These are phyloP conservation scores for Cyclina sinensis DNA, from an alignment of 1,140 invertebrate genomes.

Conservation along the genomic window DNA sequence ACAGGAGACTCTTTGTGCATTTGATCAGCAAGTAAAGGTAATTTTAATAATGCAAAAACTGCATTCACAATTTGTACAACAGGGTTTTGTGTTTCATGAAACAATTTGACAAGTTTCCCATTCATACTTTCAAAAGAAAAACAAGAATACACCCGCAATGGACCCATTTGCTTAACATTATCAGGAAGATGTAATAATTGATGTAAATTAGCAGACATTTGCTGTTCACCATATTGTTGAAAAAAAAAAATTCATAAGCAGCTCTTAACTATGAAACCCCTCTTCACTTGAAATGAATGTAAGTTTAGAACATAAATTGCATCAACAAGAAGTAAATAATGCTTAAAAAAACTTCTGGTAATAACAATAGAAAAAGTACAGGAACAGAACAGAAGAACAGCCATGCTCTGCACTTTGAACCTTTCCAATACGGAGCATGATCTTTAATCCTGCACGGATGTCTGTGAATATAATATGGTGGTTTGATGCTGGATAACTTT, in stretches of 20 bases:
- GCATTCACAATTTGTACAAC: constrained; percentile 58
- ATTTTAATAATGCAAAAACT: too few relatives aligned
- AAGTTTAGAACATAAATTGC: constrained; percentile 55
- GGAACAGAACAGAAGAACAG: constrained; percentile 47
- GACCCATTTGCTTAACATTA: constrained; percentile 41
- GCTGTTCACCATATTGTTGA: constrained; percentile 45
- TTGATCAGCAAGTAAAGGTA: too few relatives aligned
- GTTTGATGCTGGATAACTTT: neutral
- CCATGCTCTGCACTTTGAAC: constrained; percentile 52
- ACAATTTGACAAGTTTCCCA: constrained; percentile 49
- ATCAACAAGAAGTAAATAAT: constrained; percentile 46
- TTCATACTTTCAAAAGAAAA: constrained; percentile 60
- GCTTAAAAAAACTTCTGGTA: constrained; percentile 1
- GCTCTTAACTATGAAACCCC: constrained; percentile 27
- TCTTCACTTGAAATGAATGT: constrained; percentile 7
- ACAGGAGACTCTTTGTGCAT: too few relatives aligned
- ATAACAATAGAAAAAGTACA: constrained; percentile 34
- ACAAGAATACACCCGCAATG: constrained; percentile 58
- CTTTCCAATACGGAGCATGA: constrained; percentile 50
- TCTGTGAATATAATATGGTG: constrained; percentile 46
- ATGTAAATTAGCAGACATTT: constrained; percentile 61
- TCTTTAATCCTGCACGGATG: constrained; percentile 39
- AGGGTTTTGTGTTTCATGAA: too few relatives aligned
- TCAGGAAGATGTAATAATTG: constrained; percentile 22
- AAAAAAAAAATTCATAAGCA: constrained; percentile 56